Base-by-base conservation (phyloP, 2,797 vertebrate species). In the Remorina albescens region DNA sequence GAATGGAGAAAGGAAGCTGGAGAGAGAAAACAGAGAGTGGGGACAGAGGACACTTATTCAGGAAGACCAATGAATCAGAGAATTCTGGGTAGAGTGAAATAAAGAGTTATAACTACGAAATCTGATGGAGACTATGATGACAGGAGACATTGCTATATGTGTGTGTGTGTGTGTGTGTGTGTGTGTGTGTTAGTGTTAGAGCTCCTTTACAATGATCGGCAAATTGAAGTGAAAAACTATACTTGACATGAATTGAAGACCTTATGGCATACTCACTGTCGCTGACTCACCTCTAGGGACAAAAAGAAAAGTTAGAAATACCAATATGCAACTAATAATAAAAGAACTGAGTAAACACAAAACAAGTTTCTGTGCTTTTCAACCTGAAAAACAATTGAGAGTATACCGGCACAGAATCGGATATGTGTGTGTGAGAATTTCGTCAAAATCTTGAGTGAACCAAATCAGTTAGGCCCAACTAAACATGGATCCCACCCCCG, bases 21-120 rank as follows among this genome's bases (percentile, higher is more conserved):
- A 55, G 55, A 53, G 44, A 32, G 30, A 47, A 47, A 47, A 47
- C n/a, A 47, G 7, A 36, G 26, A 25, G 57, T 15, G 47, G 68
- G 60, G 63, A 60, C 25, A 1, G 21, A 72, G 60, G 63, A 60
- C 25, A 1, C 18, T 47, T 51, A 51, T 46, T 57, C 25, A 19
- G 55, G 41, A 41, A 28, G 25, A 37, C 44, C 37, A 23, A 39
- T 30, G 13, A 42, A 23, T n/a, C 26, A 50, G 8, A 1, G 32
- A 25, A 26, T 3, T 26, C 0, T 50, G 26, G 12, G 50, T 23
- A 5, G 23, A 39, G 39, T 7, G 64, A 65, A 46, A 57, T 30
- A 65, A 67, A 74, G 50, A 28, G 19, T 37, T 56, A 66, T 66
- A 55, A 81, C 49, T 39, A 42, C 53, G 30, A 42, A 76, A 23